Conservation (phyloP, 2,113 vertebrate species). For the Pitta sordida region DNA sequence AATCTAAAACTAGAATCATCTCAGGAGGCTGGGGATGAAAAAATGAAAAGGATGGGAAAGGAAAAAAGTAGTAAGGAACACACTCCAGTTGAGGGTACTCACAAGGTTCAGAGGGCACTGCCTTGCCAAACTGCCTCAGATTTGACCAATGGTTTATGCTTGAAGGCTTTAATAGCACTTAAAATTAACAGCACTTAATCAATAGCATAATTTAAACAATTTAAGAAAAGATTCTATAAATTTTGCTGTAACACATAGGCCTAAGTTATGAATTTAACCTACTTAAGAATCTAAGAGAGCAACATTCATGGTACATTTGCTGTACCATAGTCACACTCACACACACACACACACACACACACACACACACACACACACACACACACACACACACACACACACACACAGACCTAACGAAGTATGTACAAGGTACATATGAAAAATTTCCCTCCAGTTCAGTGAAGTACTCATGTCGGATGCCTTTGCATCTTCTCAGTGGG, state of each 20-base stretch:
- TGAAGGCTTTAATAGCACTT: background rate
- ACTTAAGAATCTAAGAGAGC: background rate
- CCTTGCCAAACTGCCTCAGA: background rate
- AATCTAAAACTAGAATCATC: background rate
- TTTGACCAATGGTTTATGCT: background rate
- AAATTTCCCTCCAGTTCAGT: background rate
- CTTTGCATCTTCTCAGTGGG: background rate
- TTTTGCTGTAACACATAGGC: background rate
- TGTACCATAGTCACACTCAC: fast-evolving
- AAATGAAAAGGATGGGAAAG: background rate
- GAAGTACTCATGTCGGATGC: background rate
- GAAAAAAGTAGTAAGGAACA: background rate
- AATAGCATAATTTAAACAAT: background rate
- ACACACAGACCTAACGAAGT: background rate
- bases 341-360: fast-evolving
- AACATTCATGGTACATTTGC: background rate
- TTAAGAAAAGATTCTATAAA: background rate
- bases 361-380: fast-evolving
- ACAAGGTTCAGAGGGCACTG: background rate
- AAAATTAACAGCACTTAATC: background rate
- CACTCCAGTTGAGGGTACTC: background rate
- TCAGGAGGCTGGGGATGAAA: background rate
- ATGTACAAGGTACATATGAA: background rate
- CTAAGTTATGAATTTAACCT: background rate
- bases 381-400: fast-evolving